phyloP scores from a whole-genome alignment of 2,888 invertebrate species.

The Eretmocerus hayati region DNA sequence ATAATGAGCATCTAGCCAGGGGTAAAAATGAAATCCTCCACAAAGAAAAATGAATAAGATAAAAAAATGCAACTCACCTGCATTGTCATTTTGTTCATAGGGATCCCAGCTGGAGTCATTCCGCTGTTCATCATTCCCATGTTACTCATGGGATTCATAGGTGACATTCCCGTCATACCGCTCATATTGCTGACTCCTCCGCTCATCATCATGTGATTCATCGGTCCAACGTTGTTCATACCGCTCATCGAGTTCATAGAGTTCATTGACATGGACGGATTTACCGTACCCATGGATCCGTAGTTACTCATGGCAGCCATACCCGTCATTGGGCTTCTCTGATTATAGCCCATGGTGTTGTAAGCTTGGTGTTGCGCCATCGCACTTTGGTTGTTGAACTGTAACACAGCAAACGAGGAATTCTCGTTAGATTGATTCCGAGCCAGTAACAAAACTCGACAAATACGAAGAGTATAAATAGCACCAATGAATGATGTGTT shows the following conservation, averaged over 20 bases:
- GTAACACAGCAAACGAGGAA: too few species aligned
- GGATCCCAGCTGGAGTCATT: constrained; percentile 48
- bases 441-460: too few species aligned
- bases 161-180: constrained; percentile 52
- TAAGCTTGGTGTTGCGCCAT: constrained; percentile 41
- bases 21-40: too few species aligned
- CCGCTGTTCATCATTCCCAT: constrained; percentile 65
- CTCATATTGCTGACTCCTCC: constrained; percentile 38
- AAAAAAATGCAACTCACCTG: too few species aligned
- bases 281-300: constrained; percentile 62
- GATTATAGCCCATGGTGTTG: constrained; percentile 37
- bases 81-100: constrained; percentile 69
- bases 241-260: constrained; percentile 48
- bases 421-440: too few species aligned
- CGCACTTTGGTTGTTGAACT: constrained; percentile 61
- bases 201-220: constrained; percentile 50
- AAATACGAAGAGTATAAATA: too few species aligned
- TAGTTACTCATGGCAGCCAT: constrained; percentile 61
- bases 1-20: too few species aligned
- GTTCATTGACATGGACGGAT: constrained; percentile 53
- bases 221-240: constrained; percentile 55
- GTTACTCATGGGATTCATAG: constrained; percentile 51
- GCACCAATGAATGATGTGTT: too few species aligned
- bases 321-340: constrained; percentile 45
- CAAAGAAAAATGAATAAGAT: too few species aligned